phyloP scores from a whole-genome alignment of 2,797 vertebrate genomes.

The Mareca strepera region DNA sequence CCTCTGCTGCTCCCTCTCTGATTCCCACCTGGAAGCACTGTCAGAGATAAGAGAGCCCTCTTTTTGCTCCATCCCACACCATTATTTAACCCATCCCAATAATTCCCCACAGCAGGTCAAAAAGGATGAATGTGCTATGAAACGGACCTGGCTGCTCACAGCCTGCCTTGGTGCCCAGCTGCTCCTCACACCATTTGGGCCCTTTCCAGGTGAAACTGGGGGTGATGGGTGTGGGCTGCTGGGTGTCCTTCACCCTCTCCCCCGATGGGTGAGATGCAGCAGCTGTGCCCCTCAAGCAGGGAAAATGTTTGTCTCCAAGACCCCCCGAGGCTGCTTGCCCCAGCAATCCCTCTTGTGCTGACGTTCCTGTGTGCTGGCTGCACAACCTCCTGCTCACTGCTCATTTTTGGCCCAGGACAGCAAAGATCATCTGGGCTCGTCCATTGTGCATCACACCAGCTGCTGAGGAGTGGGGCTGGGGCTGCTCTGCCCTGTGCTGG shows the following conservation, averaged over 20 bases:
- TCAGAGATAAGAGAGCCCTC: fast-evolving
- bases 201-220: background rate
- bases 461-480: background rate
- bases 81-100: fast-evolving
- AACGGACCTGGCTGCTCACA: background rate
- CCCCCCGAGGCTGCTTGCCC: fast-evolving
- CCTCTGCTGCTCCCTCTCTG: background rate
- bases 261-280: background rate
- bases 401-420: background rate
- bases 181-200: background rate
- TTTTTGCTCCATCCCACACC: fast-evolving
- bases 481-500: fast-evolving
- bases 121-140: background rate
- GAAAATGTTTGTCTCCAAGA: background rate
- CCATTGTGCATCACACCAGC: background rate
- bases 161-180: background rate
- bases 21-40: background rate
- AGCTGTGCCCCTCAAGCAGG: background rate
- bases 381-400: background rate
- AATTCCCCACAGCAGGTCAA: fast-evolving
- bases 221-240: background rate
- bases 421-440: background rate
- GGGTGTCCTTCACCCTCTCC: background rate
- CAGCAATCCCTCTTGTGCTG: fast-evolving
- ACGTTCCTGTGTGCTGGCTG: background rate